Evolutionary conservation across 2,797 vertebrate genomes (phyloP).

Genomic region (Sebastes vulpes): DNA sequence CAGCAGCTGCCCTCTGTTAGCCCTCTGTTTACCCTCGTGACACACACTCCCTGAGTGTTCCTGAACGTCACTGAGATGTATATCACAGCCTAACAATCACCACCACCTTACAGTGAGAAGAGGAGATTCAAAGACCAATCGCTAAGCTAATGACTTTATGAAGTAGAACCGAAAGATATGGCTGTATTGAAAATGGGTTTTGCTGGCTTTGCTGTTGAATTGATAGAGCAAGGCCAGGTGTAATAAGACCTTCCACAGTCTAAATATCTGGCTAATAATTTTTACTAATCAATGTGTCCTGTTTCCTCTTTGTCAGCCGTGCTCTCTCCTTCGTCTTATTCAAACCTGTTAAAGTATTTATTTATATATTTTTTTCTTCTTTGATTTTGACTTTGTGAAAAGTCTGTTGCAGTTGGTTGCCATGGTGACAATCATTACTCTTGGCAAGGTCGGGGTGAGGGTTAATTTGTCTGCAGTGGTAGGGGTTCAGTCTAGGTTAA

Average conservation of each 20-base stretch:
- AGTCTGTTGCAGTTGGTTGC: conserved; percentile 38
- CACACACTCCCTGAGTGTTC: conserved; percentile 43
- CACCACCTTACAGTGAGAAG: neutral
- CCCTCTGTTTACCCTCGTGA: conserved; percentile 57
- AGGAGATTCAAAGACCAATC: neutral
- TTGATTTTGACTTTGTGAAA: conserved; percentile 1
- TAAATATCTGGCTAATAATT: conserved; percentile 4
- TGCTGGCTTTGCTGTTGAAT: conserved; percentile 16
- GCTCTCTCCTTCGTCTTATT: conserved; percentile 8
- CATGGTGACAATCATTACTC: conserved; percentile 32
- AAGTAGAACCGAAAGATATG: neutral
- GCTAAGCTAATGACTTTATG: neutral
- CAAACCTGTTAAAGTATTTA: conserved; percentile 2
- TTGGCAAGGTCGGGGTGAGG: conserved; percentile 12
- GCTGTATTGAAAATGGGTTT: neutral
- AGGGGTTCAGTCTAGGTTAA: conserved; percentile 36
- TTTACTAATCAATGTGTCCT: neutral
- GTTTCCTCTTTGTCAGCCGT: conserved; percentile 3
- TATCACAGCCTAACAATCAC: conserved; percentile 10
- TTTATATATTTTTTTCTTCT: conserved; percentile 1
- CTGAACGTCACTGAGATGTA: conserved; percentile 50
- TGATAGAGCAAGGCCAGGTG: neutral
- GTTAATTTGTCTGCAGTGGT: conserved; percentile 41
- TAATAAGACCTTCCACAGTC: neutral
- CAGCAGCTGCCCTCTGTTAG: conserved; percentile 63